Evolutionary conservation across 2,113 vertebrate genomes (phyloP).

Genomic region (Oreotrochilus melanogaster): DNA sequence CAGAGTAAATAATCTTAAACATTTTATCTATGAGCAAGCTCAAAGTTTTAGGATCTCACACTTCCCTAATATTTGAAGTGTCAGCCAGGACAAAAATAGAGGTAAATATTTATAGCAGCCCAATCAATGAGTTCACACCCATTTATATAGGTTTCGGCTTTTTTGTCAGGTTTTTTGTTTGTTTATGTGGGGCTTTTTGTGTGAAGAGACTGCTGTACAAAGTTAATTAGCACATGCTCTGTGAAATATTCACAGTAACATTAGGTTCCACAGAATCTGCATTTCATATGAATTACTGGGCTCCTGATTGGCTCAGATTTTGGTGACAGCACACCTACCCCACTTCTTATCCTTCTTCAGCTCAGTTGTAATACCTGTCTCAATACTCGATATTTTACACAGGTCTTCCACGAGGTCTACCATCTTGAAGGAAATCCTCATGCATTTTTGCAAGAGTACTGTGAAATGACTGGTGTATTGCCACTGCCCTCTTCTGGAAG

Average conservation of each 20-base stretch:
- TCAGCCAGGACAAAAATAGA: background rate
- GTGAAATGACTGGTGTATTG: background rate
- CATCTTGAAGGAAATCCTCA: background rate
- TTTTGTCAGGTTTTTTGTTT: too few species aligned
- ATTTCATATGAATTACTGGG: background rate
- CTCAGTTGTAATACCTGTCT: background rate
- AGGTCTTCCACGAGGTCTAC: background rate
- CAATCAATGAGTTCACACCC: background rate
- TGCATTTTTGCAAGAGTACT: background rate
- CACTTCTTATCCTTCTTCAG: background rate
- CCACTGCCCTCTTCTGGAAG: slow-evolving; percentile 30
- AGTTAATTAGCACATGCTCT: too few species aligned
- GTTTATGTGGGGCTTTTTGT: too few species aligned
- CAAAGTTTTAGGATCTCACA: background rate
- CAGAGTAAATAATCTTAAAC: background rate
- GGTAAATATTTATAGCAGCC: background rate
- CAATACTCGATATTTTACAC: background rate
- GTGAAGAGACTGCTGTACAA: background rate
- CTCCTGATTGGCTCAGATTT: background rate
- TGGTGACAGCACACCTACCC: background rate
- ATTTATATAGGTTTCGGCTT: too few species aligned
- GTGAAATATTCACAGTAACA: background rate
- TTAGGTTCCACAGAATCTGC: background rate
- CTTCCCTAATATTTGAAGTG: background rate
- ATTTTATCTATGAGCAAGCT: background rate